phyloP scores from a whole-genome alignment of 1,140 invertebrate species.

The Spodoptera frugiperda region DNA sequence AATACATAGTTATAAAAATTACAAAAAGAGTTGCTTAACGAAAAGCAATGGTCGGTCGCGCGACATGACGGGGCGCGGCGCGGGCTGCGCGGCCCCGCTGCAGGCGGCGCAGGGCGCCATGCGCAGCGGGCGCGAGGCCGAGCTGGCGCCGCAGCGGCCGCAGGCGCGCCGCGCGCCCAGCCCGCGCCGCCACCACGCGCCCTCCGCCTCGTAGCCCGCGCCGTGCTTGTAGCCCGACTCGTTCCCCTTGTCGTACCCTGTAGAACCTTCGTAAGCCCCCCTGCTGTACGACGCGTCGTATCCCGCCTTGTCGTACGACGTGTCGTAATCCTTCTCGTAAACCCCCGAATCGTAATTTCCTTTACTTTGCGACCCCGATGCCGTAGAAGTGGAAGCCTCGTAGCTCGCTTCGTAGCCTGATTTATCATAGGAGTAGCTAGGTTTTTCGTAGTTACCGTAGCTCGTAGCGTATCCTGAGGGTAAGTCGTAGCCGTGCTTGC shows the following conservation, averaged over 20 bases:
- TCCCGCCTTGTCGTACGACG: slow-evolving; percentile 38
- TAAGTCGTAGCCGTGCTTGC: slow-evolving; percentile 52
- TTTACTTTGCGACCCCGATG: slow-evolving; percentile 34
- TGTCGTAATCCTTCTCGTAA: slow-evolving; percentile 23
- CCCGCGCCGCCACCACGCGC: slow-evolving; percentile 71
- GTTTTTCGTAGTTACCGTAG: slow-evolving; percentile 45
- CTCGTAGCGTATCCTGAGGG: slow-evolving; percentile 36
- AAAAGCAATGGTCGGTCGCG: slow-evolving; percentile 75
- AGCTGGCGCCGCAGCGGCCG: slow-evolving; percentile 51
- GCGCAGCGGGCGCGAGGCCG: slow-evolving; percentile 59
- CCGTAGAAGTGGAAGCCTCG: slow-evolving; percentile 51
- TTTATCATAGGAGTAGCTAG: slow-evolving; percentile 33
- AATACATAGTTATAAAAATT: slow-evolving; percentile 46
- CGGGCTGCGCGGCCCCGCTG: slow-evolving; percentile 56
- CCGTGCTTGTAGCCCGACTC: slow-evolving; percentile 53
- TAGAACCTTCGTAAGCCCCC: slow-evolving; percentile 36
- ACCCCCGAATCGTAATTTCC: slow-evolving; percentile 25
- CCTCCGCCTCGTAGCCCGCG: slow-evolving; percentile 70
- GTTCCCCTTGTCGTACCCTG: slow-evolving; percentile 47
- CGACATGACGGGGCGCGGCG: slow-evolving; percentile 64
- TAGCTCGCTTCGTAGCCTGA: slow-evolving; percentile 55
- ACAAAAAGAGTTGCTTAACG: slow-evolving; percentile 76
- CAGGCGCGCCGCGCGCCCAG: slow-evolving; percentile 69
- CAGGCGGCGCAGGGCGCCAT: slow-evolving; percentile 34
- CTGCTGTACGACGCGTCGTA: slow-evolving; percentile 27